These are phyloP conservation scores for Ranitomeya variabilis DNA, from an alignment of 2,113 vertebrate genomes.

Conservation along the genomic window DNA sequence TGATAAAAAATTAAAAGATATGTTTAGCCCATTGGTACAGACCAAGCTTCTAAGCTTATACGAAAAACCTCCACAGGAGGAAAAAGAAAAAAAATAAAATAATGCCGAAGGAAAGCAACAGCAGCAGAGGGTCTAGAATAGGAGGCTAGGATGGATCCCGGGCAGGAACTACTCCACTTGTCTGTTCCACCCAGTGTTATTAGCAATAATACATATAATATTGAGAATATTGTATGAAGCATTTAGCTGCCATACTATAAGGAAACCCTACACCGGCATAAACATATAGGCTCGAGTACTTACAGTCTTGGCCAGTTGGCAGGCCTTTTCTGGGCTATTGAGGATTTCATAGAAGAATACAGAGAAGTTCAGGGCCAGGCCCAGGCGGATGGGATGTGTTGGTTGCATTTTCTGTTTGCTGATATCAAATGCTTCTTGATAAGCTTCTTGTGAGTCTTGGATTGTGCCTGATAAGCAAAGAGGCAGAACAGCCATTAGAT, in stretches of 20 bases:
- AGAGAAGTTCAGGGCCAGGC: slow-evolving; percentile 97
- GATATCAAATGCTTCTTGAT: slow-evolving; percentile 87
- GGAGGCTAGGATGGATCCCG: too few species aligned
- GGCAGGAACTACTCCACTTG: too few species aligned
- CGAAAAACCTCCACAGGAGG: too few species aligned
- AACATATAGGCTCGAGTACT: slow-evolving; percentile 43
- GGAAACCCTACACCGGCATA: neutral
- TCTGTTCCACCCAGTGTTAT: too few species aligned
- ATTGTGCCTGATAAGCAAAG: slow-evolving; percentile 77
- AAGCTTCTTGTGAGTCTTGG: slow-evolving; percentile 86
- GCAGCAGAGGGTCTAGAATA: too few species aligned
- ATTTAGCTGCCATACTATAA: too few species aligned
- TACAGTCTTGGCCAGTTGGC: slow-evolving; percentile 90
- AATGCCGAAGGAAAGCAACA: too few species aligned
- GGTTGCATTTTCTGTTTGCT: slow-evolving; percentile 89
- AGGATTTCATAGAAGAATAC: slow-evolving; percentile 99
- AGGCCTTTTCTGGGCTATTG: slow-evolving; percentile 91
- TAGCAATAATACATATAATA: too few species aligned
- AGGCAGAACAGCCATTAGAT: neutral
- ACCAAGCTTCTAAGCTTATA: too few species aligned
- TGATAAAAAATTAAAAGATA: slow-evolving; percentile 28
- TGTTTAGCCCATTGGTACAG: neutral
- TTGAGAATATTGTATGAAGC: too few species aligned
- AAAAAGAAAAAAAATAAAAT: too few species aligned
- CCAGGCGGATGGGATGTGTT: slow-evolving; percentile 96